phyloP scores from a whole-genome alignment of 2,888 invertebrate genomes.

The Volucella inflata region DNA sequence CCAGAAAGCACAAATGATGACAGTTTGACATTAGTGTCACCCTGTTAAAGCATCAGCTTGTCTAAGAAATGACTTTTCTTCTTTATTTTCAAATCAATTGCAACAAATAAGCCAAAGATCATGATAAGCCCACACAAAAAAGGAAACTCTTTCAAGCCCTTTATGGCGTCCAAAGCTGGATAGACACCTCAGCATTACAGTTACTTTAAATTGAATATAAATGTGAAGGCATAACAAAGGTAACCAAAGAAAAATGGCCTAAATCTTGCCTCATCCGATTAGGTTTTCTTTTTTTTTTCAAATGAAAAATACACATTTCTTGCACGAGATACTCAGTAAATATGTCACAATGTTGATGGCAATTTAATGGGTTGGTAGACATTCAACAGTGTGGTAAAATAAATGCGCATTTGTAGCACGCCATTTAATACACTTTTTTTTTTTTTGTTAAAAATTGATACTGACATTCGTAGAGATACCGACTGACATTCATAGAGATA shows the following conservation, averaged over 20 bases:
- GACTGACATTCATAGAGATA: not conserved
- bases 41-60: no score
- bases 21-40: no score
- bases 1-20: no score
- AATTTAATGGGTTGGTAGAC: conserved; percentile 27
- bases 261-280: conserved; percentile 57
- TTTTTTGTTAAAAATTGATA: conserved; percentile 14
- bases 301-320: conserved; percentile 42
- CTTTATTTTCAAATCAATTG: not conserved
- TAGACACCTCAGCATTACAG: conserved; percentile 5
- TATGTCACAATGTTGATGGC: conserved; percentile 38
- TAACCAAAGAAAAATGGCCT: conserved; percentile 23
- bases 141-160: not conserved
- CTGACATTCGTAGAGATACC: no score
- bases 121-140: conserved; percentile 10
- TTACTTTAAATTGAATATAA: conserved; percentile 38
- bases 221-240: conserved; percentile 3
- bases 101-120: not conserved
- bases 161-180: not conserved
- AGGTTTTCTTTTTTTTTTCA: conserved; percentile 8
- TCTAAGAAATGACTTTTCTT: no score
- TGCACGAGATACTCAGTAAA: conserved; percentile 19
- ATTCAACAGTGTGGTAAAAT: not conserved
- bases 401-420: not conserved
- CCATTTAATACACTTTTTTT: no score